Evolutionary conservation across 1,140 invertebrate genomes (phyloP).

Genomic region (Sweltsa coloradensis): DNA sequence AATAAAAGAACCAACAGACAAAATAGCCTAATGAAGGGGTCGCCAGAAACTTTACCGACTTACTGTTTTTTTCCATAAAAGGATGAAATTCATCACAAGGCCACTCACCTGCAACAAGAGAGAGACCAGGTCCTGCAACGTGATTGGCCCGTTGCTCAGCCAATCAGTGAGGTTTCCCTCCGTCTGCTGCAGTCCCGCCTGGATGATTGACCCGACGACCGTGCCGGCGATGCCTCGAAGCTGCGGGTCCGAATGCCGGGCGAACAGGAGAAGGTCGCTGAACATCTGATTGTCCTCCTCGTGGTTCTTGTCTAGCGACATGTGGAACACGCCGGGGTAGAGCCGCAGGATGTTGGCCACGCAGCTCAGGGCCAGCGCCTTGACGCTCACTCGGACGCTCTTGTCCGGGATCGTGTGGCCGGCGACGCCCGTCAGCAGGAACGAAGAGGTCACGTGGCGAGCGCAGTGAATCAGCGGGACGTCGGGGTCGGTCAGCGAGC

Average conservation of each 20-base stretch:
- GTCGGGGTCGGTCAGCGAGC: constrained; percentile 47
- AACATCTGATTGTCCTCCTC: constrained; percentile 32
- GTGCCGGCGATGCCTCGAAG: constrained; percentile 58
- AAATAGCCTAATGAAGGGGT: too few relatives aligned
- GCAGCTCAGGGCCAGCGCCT: constrained; percentile 66
- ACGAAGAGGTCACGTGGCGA: constrained; percentile 58
- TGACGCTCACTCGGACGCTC: constrained; percentile 67
- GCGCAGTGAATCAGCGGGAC: constrained; percentile 60
- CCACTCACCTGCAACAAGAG: too few relatives aligned
- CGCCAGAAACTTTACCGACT: too few relatives aligned
- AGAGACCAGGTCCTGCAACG: neutral
- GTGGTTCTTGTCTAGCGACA: constrained; percentile 38
- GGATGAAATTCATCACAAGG: too few relatives aligned
- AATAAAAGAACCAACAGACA: too few relatives aligned
- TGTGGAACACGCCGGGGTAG: constrained; percentile 53
- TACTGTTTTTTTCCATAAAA: too few relatives aligned
- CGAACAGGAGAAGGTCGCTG: constrained; percentile 54
- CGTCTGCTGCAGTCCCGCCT: constrained; percentile 42
- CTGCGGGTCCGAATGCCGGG: constrained; percentile 67
- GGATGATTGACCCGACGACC: constrained; percentile 52
- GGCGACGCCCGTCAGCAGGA: constrained; percentile 54
- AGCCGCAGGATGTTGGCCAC: constrained; percentile 52
- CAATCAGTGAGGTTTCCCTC: constrained; percentile 37
- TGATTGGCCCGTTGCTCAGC: constrained; percentile 23
- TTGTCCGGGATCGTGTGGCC: constrained; percentile 49